A percentile compares a stretch with the other conserved stretches of the same genome.
Conservation (phyloP, 2,113 vertebrate species). For the Empidonax traillii region DNA sequence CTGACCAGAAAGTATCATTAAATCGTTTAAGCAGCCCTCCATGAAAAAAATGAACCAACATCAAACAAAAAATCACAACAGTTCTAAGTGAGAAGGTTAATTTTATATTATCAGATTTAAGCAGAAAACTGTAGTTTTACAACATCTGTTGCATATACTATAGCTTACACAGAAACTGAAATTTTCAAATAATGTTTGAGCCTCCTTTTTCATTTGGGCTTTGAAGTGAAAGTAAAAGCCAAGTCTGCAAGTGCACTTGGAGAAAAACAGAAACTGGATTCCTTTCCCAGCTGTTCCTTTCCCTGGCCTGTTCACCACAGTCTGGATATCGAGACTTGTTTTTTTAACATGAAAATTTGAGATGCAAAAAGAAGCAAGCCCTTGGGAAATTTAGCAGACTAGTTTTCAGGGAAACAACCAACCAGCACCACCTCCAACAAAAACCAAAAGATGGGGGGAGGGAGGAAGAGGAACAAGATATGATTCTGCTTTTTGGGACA, state of each 20-base stretch:
- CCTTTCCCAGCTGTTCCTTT: background rate
- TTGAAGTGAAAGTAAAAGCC: background rate
- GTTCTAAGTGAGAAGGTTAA: background rate
- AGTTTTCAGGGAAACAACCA: background rate
- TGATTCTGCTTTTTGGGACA: background rate
- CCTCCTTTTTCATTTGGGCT: background rate
- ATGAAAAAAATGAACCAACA: background rate
- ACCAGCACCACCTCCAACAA: no score
- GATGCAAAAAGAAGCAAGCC: background rate
- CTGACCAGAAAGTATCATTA: background rate
- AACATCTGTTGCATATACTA: background rate
- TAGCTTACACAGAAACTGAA: background rate
- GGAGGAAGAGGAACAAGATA: background rate
- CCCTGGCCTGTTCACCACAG: background rate
- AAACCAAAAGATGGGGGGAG: background rate
- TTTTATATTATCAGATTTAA: background rate
- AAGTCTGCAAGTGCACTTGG: background rate
- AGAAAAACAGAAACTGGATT: background rate
- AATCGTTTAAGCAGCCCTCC: background rate
- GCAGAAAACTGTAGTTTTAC: background rate
- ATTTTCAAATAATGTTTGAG: background rate
- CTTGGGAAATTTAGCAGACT: background rate
- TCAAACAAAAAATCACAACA: background rate
- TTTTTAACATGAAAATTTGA: background rate
- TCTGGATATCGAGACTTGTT: background rate